Percentiles rank a stretch among this genome's conserved stretches.
Evolutionary conservation across 1,140 invertebrate genomes (phyloP).

Genomic region (Gonioctena quinquepunctata): DNA sequence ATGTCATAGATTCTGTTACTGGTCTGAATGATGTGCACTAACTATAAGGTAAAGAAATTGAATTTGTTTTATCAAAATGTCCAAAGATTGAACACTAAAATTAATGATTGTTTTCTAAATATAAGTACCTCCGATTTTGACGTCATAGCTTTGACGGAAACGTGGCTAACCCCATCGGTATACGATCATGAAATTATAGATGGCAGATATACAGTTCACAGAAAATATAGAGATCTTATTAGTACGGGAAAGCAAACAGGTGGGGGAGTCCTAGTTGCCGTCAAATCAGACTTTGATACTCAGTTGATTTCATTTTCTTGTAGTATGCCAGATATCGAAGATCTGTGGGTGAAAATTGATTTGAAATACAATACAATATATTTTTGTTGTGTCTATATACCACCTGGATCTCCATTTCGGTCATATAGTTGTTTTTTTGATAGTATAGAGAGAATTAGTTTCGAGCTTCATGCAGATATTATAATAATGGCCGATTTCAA

Average conservation of each 20-base stretch:
- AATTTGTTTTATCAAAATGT: conserved; percentile 3
- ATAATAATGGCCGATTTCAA: not conserved
- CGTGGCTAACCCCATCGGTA: not conserved
- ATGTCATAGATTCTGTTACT: not conserved
- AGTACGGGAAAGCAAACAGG: not conserved
- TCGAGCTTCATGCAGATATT: conserved; percentile 1
- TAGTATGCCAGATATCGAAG: not conserved
- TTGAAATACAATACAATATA: not conserved
- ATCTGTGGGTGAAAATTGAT: not conserved
- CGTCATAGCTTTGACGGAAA: conserved; percentile 7
- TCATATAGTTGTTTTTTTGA: conserved; percentile 1
- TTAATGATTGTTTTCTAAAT: not conserved
- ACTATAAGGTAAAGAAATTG: not conserved
- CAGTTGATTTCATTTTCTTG: not conserved
- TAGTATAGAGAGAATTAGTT: not conserved
- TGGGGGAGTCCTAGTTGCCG: not conserved
- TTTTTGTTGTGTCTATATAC: not conserved
- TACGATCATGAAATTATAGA: conserved; percentile 4
- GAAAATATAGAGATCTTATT: conserved; percentile 4
- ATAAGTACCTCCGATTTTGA: not conserved
- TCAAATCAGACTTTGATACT: conserved; percentile 2
- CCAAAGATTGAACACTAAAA: not conserved
- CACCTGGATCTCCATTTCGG: not conserved
- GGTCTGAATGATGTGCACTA: conserved; percentile 1
- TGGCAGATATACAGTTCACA: conserved; percentile 2